phyloP scores from a whole-genome alignment of 2,888 invertebrate species.

The Drosophila subsilvestris region DNA sequence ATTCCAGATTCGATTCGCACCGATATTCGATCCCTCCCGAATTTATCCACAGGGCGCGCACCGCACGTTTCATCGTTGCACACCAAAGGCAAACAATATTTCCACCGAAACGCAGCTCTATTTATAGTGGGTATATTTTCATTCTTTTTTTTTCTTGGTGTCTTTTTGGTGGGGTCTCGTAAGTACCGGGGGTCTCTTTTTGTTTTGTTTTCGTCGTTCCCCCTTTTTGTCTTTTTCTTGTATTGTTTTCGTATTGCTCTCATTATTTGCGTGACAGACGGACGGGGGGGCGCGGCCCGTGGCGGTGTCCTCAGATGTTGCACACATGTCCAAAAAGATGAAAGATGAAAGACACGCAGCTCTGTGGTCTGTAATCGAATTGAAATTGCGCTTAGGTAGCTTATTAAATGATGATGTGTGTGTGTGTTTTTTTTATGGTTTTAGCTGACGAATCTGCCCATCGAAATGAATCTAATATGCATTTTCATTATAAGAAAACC shows the following conservation, averaged over 20 bases:
- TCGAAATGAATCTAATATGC: no score
- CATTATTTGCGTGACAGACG: slow-evolving; percentile 36
- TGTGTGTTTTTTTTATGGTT: no score
- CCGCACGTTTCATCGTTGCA: slow-evolving; percentile 22
- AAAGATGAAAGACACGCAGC: slow-evolving; percentile 21
- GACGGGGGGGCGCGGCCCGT: not conserved
- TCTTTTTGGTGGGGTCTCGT: not conserved
- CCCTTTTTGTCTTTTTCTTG: slow-evolving; percentile 19
- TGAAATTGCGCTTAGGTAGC: not conserved
- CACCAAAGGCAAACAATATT: slow-evolving; percentile 8
- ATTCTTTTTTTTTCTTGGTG: not conserved
- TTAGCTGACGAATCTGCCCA: no score
- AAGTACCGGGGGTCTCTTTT: no score
- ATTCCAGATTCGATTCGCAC: slow-evolving; percentile 22
- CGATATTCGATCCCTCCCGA: not conserved
- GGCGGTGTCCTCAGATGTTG: slow-evolving; percentile 24
- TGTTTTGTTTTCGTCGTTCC: not conserved
- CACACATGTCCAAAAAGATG: slow-evolving; percentile 21
- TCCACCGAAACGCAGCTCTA: slow-evolving; percentile 15
- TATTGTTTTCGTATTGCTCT: slow-evolving; percentile 16
- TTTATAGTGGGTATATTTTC: slow-evolving; percentile 14
- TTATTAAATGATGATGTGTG: not conserved
- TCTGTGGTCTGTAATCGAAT: slow-evolving; percentile 1
- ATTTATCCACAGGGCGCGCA: not conserved
- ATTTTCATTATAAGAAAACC: no score